Evolutionary conservation across 2,888 invertebrate genomes (phyloP).

Genomic region (Neoitamus cyanurus): DNA sequence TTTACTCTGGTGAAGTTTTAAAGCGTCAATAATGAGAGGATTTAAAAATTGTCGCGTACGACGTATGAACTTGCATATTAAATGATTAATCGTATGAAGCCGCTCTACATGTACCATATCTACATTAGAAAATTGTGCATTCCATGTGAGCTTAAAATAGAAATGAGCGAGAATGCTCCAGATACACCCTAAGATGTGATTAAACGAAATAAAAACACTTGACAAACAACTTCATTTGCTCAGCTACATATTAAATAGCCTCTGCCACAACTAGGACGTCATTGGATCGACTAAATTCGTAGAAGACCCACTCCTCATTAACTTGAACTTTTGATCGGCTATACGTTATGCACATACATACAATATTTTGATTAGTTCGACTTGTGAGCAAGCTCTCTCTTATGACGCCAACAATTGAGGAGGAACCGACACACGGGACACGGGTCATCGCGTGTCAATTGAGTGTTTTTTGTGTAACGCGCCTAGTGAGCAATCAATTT

Average conservation of each 20-base stretch:
- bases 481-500: background rate
- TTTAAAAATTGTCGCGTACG: too few species aligned
- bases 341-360: too few species aligned
- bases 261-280: background rate
- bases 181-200: background rate
- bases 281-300: background rate
- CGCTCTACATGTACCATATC: too few species aligned
- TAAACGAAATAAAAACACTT: background rate
- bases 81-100: too few species aligned
- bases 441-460: background rate
- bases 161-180: background rate
- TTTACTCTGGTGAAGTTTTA: too few species aligned
- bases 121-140: too few species aligned
- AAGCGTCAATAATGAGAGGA: too few species aligned
- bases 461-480: background rate
- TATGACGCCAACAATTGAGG: background rate
- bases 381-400: background rate
- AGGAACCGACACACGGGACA: background rate
- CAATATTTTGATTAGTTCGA: too few species aligned
- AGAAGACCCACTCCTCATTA: background rate
- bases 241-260: background rate
- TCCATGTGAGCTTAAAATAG: background rate
- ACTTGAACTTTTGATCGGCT: background rate
- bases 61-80: too few species aligned
- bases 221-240: background rate